Percentiles rank a stretch among this genome's conserved stretches.
Conservation (phyloP, 2,888 invertebrate genomes). For the Ophraella communa region DNA sequence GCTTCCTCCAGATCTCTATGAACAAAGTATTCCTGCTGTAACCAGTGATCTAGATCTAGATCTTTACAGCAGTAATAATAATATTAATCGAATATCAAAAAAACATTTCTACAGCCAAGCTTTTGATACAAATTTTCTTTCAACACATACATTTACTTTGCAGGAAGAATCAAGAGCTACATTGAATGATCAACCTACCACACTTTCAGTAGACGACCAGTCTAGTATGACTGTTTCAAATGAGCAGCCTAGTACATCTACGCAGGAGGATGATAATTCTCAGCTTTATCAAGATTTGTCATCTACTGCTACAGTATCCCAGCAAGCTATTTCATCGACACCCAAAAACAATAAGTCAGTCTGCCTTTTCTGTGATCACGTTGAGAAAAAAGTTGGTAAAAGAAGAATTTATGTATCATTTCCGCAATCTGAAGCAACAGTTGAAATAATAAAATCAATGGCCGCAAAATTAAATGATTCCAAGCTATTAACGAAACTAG, state of each 20-base stretch:
- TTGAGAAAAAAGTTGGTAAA: constrained; percentile 18
- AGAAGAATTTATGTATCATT: constrained; percentile 3
- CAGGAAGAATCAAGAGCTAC: not conserved
- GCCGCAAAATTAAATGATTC: constrained; percentile 9
- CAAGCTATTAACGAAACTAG: constrained; percentile 1
- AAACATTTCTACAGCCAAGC: not conserved
- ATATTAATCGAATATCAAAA: not conserved
- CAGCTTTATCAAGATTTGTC: not conserved
- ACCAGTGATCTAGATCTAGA: not conserved
- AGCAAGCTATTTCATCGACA: constrained; percentile 14
- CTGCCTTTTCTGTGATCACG: constrained; percentile 14
- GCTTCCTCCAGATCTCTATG: not conserved
- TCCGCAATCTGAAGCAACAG: constrained; percentile 13
- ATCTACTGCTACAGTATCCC: constrained; percentile 7
- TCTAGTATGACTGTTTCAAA: not conserved
- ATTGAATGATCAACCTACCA: not conserved
- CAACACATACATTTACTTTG: not conserved
- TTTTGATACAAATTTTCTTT: not conserved
- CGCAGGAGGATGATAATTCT: constrained; percentile 2
- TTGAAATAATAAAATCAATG: constrained; percentile 15
- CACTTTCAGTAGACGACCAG: not conserved
- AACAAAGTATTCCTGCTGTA: not conserved
- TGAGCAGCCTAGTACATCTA: not conserved
- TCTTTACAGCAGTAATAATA: not conserved
- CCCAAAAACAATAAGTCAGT: constrained; percentile 4